Conservation (phyloP, 2,888 invertebrate genomes). For the Bhutanitis thaidina region DNA sequence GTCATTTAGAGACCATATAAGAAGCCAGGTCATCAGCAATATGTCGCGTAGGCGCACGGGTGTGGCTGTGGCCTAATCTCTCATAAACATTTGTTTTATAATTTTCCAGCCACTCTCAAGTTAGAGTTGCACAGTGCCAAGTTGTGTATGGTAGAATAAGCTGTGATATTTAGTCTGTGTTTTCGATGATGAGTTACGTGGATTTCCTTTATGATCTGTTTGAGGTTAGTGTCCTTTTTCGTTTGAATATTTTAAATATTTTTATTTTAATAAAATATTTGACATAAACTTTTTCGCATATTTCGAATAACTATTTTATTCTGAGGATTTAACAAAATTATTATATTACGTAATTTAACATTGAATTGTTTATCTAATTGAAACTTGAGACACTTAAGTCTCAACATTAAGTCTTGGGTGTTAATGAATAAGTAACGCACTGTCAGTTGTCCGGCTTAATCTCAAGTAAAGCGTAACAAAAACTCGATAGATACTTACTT, state of each 20-base stretch:
- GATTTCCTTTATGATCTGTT: constrained; percentile 64
- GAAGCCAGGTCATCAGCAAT: constrained; percentile 43
- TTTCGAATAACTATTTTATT: too few relatives aligned
- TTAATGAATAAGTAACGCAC: too few relatives aligned
- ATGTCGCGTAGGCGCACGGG: constrained; percentile 58
- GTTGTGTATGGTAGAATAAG: constrained; percentile 30
- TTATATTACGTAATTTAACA: too few relatives aligned
- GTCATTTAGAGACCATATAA: constrained; percentile 60
- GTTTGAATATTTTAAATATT: neutral
- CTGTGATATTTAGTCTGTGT: constrained; percentile 1
- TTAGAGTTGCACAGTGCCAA: constrained; percentile 40
- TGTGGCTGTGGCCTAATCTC: constrained; percentile 59
- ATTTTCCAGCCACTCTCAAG: constrained; percentile 51
- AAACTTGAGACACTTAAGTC: too few relatives aligned
- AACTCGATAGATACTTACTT: too few relatives aligned
- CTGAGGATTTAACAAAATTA: too few relatives aligned
- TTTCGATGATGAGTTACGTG: constrained; percentile 56
- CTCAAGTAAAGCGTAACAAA: too few relatives aligned
- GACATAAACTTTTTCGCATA: too few relatives aligned
- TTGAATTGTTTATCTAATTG: too few relatives aligned
- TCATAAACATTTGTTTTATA: constrained; percentile 43
- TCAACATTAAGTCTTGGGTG: too few relatives aligned
- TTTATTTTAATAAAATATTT: too few relatives aligned
- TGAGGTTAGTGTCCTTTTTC: constrained; percentile 47
- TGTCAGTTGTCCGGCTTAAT: too few relatives aligned